Conservation (phyloP, 1,140 invertebrate genomes). For the Solenopsis invicta region DNA sequence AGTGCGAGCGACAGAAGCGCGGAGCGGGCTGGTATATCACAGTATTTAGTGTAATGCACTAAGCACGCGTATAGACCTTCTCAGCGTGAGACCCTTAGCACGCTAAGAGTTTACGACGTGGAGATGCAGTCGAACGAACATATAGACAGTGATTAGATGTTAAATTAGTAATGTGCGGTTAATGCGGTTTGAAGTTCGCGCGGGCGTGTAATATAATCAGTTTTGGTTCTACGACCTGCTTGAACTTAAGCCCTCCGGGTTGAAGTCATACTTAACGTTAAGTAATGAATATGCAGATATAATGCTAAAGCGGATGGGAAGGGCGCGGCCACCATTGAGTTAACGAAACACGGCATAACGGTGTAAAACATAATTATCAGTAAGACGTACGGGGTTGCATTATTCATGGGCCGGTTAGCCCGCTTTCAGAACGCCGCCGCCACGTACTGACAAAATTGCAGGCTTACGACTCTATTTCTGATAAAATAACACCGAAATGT, state of each 20-base stretch:
- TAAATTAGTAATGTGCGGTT: conserved; percentile 47
- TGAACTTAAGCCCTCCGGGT: conserved; percentile 42
- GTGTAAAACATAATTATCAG: conserved; percentile 86
- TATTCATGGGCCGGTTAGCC: conserved; percentile 83
- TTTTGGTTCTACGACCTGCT: background rate
- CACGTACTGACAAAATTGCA: conserved; percentile 76
- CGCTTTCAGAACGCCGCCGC: conserved; percentile 79
- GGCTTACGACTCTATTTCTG: conserved; percentile 82
- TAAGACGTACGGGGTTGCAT: conserved; percentile 83
- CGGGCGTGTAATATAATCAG: conserved; percentile 47
- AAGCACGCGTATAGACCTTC: background rate
- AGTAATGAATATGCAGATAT: conserved; percentile 84
- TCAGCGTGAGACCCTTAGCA: background rate
- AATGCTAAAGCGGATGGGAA: conserved; percentile 76
- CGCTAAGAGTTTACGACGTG: conserved; percentile 19
- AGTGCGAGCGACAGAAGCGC: background rate
- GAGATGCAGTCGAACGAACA: conserved; percentile 7
- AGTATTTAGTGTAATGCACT: background rate
- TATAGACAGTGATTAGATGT: conserved; percentile 27
- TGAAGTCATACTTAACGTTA: conserved; percentile 80
- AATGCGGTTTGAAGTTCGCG: conserved; percentile 34
- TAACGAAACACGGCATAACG: conserved; percentile 85
- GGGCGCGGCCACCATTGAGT: conserved; percentile 75
- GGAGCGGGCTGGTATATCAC: background rate
- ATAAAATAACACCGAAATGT: conserved; percentile 57